Conservation (phyloP, 2,797 vertebrate species). For the Sitta carolinensis region DNA sequence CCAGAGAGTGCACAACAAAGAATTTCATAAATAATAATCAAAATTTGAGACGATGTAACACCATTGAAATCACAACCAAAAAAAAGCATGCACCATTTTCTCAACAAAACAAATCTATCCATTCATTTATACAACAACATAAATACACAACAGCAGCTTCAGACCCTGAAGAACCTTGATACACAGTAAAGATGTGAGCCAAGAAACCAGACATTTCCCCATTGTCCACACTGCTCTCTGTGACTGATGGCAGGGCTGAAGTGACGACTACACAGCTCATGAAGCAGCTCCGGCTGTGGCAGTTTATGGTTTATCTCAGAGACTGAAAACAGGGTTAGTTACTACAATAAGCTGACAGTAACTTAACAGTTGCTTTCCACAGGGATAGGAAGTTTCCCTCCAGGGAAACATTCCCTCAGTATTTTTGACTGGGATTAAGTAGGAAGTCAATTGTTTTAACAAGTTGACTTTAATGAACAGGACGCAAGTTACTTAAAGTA, state of each 20-base stretch:
- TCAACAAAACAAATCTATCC: background rate
- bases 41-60: background rate
- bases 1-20: background rate
- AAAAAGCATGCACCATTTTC: background rate
- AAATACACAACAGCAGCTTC: background rate
- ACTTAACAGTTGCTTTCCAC: conserved; percentile 7
- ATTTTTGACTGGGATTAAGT: background rate
- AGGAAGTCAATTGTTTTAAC: background rate
- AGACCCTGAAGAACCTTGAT: background rate
- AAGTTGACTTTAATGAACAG: background rate
- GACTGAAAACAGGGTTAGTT: background rate
- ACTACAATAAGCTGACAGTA: background rate
- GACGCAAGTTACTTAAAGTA: background rate
- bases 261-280: background rate
- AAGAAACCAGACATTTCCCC: background rate
- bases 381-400: background rate
- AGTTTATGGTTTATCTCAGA: conserved; percentile 6
- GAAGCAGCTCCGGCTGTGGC: conserved; percentile 21
- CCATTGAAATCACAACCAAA: background rate
- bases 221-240: background rate
- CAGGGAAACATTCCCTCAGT: background rate
- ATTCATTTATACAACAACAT: background rate
- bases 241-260: background rate
- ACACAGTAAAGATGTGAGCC: background rate
- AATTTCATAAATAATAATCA: background rate